These are phyloP conservation scores for Apostichopus leukothele DNA, from an alignment of 53 echinoderm and acorn worm species.

Conservation along the genomic window DNA sequence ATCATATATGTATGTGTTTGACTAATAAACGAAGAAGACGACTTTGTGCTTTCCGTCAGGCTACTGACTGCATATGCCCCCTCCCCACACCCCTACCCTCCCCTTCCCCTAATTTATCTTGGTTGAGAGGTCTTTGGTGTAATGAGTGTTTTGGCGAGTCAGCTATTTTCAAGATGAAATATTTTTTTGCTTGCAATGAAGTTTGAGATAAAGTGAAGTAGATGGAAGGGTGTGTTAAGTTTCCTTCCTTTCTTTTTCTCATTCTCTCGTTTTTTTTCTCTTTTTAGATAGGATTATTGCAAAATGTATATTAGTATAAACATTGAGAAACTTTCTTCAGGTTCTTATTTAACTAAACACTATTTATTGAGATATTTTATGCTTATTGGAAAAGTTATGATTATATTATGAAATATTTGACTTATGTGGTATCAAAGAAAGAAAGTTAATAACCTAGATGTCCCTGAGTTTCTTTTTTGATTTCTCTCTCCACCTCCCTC, in stretches of 20 bases:
- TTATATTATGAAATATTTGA: conserved; percentile 7
- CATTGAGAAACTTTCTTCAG: background rate
- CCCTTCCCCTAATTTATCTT: too few species aligned
- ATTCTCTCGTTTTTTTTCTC: background rate
- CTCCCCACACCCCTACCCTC: too few species aligned
- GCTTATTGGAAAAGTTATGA: conserved; percentile 1
- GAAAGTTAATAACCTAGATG: background rate
- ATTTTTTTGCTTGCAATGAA: background rate
- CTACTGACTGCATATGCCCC: too few species aligned
- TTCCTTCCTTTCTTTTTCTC: too few species aligned
- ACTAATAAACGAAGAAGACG: too few species aligned
- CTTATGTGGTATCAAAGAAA: conserved; percentile 2
- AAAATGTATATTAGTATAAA: background rate
- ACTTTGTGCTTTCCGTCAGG: too few species aligned
- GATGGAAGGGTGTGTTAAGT: background rate
- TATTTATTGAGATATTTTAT: conserved; percentile 12
- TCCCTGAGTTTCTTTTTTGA: background rate
- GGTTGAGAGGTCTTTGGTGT: too few species aligned
- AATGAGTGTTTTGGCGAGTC: background rate
- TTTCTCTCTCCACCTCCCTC: too few species aligned
- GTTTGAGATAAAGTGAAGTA: background rate
- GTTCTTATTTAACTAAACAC: background rate
- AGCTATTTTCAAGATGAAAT: background rate
- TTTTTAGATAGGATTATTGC: background rate
- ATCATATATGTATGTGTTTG: too few species aligned